Base-by-base conservation (phyloP, 2,888 invertebrate species). In the Aspidapion aeneum region DNA sequence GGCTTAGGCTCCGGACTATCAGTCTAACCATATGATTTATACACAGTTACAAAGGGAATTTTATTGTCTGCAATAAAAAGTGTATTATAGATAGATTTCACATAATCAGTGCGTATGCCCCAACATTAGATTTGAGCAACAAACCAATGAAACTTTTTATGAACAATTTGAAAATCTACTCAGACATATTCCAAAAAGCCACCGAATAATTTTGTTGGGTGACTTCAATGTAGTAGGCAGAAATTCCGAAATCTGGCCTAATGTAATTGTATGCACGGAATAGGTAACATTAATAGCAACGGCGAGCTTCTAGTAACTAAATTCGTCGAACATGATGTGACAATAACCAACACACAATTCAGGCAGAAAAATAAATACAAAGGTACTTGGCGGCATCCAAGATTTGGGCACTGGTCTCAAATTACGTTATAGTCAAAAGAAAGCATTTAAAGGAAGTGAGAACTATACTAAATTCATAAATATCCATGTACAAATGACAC, bases 81-180 rank as follows among this genome's bases (percentile, higher is more conserved):
- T n/a, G n/a, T n/a, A n/a, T n/a, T n/a, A n/a, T n/a, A n/a, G n/a
- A n/a, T n/a, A n/a, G n/a, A n/a, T 35, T 52, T 5, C 52, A 52
- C 17, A 52, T 52, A 52, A 52, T 52, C 3, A 52, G 52, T 52
- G 52, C 52, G n/a, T 5, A 52, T 19, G 52, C 52, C 52, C 52
- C 19, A 52, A 19, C 52, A 9, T n/a, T 19, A 52, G 52, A 52
- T 18, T 3, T 12, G 5, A 17, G n/a, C 7, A 52, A 52, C 5
- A 52, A 19, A 52, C 52, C 5, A 52, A 52, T 9, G 17, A 52
- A 17, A 7, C 18, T 9, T 18, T 35, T 35, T 35, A 35, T 12
- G 35, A 3, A 35, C 35, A 35, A 52, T 7, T 35, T 35, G 12
- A 19, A 52, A 5, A 18, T 52, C 52, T 9, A 7, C 19, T 18